phyloP scores from a whole-genome alignment of 1,140 invertebrate genomes.

The Drosophila kanapiae region DNA sequence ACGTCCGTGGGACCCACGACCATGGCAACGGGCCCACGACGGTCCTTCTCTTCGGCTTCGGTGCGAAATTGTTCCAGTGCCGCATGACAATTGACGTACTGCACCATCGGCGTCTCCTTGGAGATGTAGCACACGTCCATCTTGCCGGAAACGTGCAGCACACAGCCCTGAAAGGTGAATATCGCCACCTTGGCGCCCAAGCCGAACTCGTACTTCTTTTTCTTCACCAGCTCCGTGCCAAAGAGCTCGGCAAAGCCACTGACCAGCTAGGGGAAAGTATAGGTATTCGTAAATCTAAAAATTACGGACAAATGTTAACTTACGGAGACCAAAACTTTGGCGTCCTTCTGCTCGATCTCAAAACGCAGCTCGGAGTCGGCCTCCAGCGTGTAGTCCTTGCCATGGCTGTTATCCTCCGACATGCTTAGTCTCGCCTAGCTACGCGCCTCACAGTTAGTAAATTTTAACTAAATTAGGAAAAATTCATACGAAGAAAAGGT shows the following conservation, averaged over 20 bases:
- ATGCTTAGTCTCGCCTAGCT: slow-evolving; percentile 20
- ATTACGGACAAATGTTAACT: slow-evolving; percentile 30
- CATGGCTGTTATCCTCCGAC: slow-evolving; percentile 63
- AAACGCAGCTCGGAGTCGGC: slow-evolving; percentile 95
- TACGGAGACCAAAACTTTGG: slow-evolving; percentile 94
- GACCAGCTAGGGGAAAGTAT: slow-evolving; percentile 88
- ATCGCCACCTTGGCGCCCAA: slow-evolving; percentile 97
- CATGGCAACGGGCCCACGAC: slow-evolving; percentile 93
- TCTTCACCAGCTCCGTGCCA: slow-evolving; percentile 97
- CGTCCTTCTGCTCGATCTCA: slow-evolving; percentile 95
- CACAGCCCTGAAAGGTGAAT: slow-evolving; percentile 98
- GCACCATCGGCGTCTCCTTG: slow-evolving; percentile 97
- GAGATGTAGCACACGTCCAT: slow-evolving; percentile 97
- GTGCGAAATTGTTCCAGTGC: slow-evolving; percentile 95
- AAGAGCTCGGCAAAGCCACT: slow-evolving; percentile 97
- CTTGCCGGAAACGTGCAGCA: slow-evolving; percentile 92
- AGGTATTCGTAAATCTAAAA: neutral
- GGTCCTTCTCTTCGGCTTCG: slow-evolving; percentile 91
- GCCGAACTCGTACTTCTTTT: slow-evolving; percentile 96
- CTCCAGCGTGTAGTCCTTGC: slow-evolving; percentile 93
- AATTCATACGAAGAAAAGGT: neutral
- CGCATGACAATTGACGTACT: slow-evolving; percentile 96
- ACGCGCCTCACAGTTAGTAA: no score
- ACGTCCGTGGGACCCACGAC: slow-evolving; percentile 98
- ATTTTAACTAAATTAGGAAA: neutral